Evolutionary conservation across 2,888 invertebrate genomes (phyloP).

Genomic region (Celastrina argiolus): DNA sequence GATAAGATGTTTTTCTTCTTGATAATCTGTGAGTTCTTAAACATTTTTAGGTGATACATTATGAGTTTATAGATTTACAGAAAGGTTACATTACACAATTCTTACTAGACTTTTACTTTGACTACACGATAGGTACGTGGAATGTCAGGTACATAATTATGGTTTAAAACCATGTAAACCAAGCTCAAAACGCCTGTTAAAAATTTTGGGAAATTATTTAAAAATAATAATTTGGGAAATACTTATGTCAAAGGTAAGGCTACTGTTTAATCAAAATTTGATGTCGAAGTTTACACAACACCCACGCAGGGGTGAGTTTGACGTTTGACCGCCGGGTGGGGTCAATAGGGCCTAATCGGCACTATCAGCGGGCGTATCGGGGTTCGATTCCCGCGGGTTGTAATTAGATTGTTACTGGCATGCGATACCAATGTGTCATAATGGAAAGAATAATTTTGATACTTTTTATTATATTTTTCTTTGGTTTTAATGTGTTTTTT

Average conservation of each 20-base stretch:
- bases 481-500: not conserved
- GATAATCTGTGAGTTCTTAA: too few species aligned
- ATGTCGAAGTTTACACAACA: not conserved
- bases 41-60: too few species aligned
- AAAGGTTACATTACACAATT: too few species aligned
- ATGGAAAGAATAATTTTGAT: slow-evolving; percentile 44
- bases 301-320: slow-evolving; percentile 15
- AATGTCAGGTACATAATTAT: too few species aligned
- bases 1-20: not conserved
- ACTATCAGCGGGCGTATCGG: slow-evolving; percentile 61
- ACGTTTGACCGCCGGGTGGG: slow-evolving; percentile 32
- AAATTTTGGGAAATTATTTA: too few species aligned
- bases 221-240: too few species aligned
- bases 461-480: slow-evolving; percentile 35
- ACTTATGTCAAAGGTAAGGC: not conserved
- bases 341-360: slow-evolving; percentile 55
- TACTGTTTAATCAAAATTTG: slow-evolving; percentile 8
- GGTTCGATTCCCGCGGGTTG: slow-evolving; percentile 74
- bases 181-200: too few species aligned
- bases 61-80: too few species aligned
- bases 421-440: slow-evolving; percentile 69
- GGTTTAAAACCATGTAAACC: too few species aligned
- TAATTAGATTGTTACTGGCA: slow-evolving; percentile 77
- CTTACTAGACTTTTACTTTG: too few species aligned
- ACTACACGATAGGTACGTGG: too few species aligned